These are phyloP conservation scores for Carposina sasakii DNA, from an alignment of 1,140 invertebrate species.

Conservation along the genomic window DNA sequence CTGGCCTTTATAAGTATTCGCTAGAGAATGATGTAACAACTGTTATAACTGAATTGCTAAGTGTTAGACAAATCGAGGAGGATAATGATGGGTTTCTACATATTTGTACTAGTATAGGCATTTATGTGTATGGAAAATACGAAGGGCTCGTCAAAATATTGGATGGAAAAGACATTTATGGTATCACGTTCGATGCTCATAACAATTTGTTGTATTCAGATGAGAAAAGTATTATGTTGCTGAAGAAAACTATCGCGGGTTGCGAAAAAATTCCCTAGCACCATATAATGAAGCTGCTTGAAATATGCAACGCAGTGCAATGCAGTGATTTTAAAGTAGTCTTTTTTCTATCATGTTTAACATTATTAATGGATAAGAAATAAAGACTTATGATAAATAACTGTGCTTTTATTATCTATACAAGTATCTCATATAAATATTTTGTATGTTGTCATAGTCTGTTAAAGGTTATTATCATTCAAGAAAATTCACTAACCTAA, in stretches of 20 bases:
- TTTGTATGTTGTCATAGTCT: no score
- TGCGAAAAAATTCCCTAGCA: no score
- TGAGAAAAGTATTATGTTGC: slow-evolving; percentile 35
- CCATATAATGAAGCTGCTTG: no score
- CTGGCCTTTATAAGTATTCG: slow-evolving; percentile 43
- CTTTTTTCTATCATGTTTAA: no score
- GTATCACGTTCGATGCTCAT: slow-evolving; percentile 45
- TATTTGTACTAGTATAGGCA: slow-evolving; percentile 39
- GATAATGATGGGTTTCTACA: slow-evolving; percentile 40
- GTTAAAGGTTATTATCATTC: no score
- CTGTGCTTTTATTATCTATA: no score
- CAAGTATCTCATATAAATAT: no score
- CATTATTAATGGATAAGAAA: no score
- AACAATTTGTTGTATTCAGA: slow-evolving; percentile 46
- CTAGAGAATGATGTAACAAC: slow-evolving; percentile 17
- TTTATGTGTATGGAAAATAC: slow-evolving; percentile 25
- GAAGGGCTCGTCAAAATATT: slow-evolving; percentile 31
- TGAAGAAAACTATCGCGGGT: slow-evolving; percentile 27
- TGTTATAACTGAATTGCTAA: slow-evolving; percentile 31
- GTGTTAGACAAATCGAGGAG: slow-evolving; percentile 39
- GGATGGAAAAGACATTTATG: slow-evolving; percentile 38
- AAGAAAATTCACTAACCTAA: no score
- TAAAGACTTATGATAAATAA: no score
- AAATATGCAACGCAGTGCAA: no score
- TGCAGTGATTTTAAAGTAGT: no score